Percentiles rank a stretch among this genome's conserved stretches.
phyloP scores from a whole-genome alignment of 2,113 vertebrate genomes.

The Ailurus styani region DNA sequence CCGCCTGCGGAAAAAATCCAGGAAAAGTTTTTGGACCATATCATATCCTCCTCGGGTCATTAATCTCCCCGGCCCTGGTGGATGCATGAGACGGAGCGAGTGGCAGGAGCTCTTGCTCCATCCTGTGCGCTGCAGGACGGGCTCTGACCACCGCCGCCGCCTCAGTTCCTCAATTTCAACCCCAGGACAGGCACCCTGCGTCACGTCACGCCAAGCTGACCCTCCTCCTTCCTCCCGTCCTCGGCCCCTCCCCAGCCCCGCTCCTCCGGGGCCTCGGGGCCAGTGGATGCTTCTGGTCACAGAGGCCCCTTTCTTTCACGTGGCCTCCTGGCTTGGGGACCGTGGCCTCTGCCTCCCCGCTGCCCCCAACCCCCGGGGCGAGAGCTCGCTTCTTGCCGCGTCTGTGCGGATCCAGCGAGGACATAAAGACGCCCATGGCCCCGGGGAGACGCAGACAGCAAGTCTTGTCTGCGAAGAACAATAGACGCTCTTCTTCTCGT shows the following conservation, averaged over 20 bases:
- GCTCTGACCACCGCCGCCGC: constrained; percentile 57
- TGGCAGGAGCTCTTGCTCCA: constrained; percentile 65
- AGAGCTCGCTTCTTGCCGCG: background rate
- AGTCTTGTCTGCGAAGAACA: constrained; percentile 71
- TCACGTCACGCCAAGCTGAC: constrained; percentile 70
- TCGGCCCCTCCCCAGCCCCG: constrained; percentile 29
- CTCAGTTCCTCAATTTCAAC: constrained; percentile 75
- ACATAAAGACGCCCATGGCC: constrained; percentile 47
- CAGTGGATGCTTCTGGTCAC: constrained; percentile 74
- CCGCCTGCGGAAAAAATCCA: constrained; percentile 89
- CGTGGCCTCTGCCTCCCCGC: constrained; percentile 37
- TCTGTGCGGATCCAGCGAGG: constrained; percentile 38
- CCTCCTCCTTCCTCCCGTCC: constrained; percentile 57
- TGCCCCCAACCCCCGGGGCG: background rate
- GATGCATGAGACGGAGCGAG: constrained; percentile 40
- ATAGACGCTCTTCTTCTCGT: constrained; percentile 67
- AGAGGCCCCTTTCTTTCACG: constrained; percentile 81
- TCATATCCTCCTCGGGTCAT: constrained; percentile 74
- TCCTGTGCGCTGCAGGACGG: constrained; percentile 61
- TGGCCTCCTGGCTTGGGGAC: constrained; percentile 63
- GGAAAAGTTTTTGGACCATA: constrained; percentile 87
- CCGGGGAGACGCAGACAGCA: constrained; percentile 23
- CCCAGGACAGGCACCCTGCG: constrained; percentile 60
- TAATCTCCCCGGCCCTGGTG: constrained; percentile 45
- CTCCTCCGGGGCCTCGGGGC: constrained; percentile 60